These are phyloP conservation scores for Drosophila antonietae DNA, from an alignment of 2,888 invertebrate species.

Conservation along the genomic window DNA sequence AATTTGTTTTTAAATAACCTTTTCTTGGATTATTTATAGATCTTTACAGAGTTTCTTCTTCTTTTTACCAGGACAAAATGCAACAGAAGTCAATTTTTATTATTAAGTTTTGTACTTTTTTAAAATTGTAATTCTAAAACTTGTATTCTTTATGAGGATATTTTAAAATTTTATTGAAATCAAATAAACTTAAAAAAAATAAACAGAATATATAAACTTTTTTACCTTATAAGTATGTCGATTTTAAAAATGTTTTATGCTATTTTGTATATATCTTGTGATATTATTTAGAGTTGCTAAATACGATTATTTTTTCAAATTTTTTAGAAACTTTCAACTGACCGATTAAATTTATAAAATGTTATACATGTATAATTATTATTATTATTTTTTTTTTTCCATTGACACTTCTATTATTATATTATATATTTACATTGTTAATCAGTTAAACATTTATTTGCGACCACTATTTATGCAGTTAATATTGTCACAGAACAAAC, in stretches of 20 bases:
- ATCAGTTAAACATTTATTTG: constrained; percentile 20
- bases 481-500: constrained; percentile 58
- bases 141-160: no score
- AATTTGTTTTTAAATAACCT: no score
- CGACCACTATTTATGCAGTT: constrained; percentile 25
- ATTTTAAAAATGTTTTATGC: constrained; percentile 8
- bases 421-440: neutral
- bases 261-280: constrained; percentile 3
- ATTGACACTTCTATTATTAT: constrained; percentile 2
- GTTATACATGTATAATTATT: neutral
- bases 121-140: no score
- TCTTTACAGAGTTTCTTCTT: no score
- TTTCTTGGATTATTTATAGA: no score
- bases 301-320: constrained; percentile 21
- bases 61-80: no score
- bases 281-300: constrained; percentile 14
- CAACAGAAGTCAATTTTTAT: no score
- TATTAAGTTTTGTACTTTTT: no score
- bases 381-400: neutral
- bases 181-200: no score
- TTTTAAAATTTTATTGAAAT: no score
- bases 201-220: no score
- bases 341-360: constrained; percentile 3
- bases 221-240: constrained; percentile 39
- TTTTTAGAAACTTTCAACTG: constrained; percentile 13